Base-by-base conservation (phyloP, 2,888 invertebrate species). In the Phengaris arion region DNA sequence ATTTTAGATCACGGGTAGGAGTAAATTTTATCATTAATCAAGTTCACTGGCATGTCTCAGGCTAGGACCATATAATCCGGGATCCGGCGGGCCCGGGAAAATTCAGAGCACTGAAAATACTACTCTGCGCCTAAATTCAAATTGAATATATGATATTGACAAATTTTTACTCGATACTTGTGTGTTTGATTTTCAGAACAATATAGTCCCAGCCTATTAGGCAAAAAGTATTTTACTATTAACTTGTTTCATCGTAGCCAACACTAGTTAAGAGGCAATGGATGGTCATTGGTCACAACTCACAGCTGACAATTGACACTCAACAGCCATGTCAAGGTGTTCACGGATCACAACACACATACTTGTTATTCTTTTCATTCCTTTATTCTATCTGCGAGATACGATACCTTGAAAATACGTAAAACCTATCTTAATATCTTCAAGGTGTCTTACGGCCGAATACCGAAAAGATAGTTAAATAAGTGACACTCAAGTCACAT, bases 321-420 rank as follows among this genome's bases (percentile, higher is more conserved):
- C 48, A 51, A 59, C 48, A n/a, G 68, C 64, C 48, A 76, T 74
- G 77, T 77, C 76, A 79, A 76, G 77, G 54, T 70, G 35, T 72
- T 69, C 35, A 72, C 52, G 22, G 52, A 52, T 35, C 72, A 54
- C 52, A 64, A 45, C 10, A 64, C 51, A 72, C 12, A 52, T 22
- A 22, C 15, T 70, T 70, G 51, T 70, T 70, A 51, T 70, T 70
- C 15, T 15, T 10, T 70, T 51, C 9, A 12, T 51, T n/a, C 48
- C 12, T 51, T 70, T 70, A 70, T 46, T n/a, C 10, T 70, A 10
- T 70, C 10, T 51, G 51, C 35, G 13, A 48, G 48, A 48, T 48
- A 15, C 15, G 15, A 69, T 35, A 35, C 3, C 12, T 48, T 35
- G 35, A 2, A 35, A 35, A 35, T 35, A 35, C 35, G 35, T 35